Conservation (phyloP, 1,140 invertebrate species). For the Campoletis sonorensis region DNA sequence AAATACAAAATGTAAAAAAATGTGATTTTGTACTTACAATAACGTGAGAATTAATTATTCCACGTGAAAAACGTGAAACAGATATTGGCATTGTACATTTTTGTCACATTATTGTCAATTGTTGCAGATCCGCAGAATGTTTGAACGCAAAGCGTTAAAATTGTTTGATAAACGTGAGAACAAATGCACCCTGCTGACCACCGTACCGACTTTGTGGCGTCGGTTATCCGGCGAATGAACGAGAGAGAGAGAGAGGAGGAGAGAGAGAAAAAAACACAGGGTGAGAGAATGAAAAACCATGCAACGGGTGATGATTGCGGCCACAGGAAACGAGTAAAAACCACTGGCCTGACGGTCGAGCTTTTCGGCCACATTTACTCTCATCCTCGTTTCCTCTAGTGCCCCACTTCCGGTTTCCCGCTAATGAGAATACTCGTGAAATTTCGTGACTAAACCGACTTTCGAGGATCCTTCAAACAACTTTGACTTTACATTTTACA, state of each 20-base stretch:
- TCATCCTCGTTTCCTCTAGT: background rate
- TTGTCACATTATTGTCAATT: background rate
- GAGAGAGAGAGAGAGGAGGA: background rate
- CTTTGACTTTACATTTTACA: background rate
- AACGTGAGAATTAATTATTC: too few species aligned
- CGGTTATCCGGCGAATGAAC: constrained; percentile 15
- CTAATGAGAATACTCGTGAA: constrained; percentile 44
- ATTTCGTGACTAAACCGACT: background rate
- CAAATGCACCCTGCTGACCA: constrained; percentile 48
- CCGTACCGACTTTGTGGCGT: constrained; percentile 59
- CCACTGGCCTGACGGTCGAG: constrained; percentile 3
- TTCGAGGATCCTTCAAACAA: constrained; percentile 10
- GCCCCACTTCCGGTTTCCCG: constrained; percentile 37
- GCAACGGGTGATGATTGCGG: constrained; percentile 60
- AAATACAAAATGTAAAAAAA: too few species aligned
- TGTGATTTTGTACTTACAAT: too few species aligned
- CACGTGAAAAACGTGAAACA: too few species aligned
- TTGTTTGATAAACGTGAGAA: background rate
- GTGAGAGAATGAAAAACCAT: constrained; percentile 59
- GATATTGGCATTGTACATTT: too few species aligned
- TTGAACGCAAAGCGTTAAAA: background rate
- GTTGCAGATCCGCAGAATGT: background rate
- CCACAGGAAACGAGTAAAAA: constrained; percentile 37
- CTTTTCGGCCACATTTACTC: constrained; percentile 8
- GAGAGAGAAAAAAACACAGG: background rate